Evolutionary conservation across 2,113 vertebrate genomes (phyloP), one percentile per base, ranked within the genome.

Genomic region (Psammodynastes pulverulentus): DNA sequence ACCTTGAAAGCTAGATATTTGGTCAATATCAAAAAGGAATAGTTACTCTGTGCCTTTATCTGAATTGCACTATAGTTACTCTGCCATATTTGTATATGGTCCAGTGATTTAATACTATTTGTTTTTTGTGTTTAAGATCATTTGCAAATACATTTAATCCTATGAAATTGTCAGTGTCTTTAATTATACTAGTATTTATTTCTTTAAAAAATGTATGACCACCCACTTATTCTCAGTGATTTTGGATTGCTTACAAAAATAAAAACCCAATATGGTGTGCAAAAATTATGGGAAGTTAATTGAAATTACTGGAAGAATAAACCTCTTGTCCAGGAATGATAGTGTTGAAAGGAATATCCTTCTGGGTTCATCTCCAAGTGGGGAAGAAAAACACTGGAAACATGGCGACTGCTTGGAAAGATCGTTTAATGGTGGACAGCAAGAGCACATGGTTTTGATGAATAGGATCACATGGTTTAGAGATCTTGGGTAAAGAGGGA

Each of bases 1-100:
- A 92, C 85, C 93, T 95, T 91, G 93, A 91, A 93, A 87, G 92
- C 89, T 94, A 95, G 95, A 95, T 85, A 89, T 94, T 84, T 93
- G 92, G 45, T 79, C 92, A 0, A 0, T 10, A 62, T 62, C 56
- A 62, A 8, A 43, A 94, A 88, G 86, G 88, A 90, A 86, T 86
- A 0, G 0, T 89, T 93, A 93, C 12, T 95, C 0, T 13, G 17
- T 91, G 56, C 24, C 34, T 24, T 45, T 52, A 72, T 26, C 34
- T 29, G 52, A 43, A 79, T 24, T 45, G 46, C 21, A 10, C 87
- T 86, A 67, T 56, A n/a, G 58, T 88, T 72, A 72, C 6, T 24
- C 24, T 88, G 48, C 51, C 87, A 87, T 52, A 19, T 84, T 17
- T 43, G 45, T 88, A 51, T 13, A 21, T 29, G 43, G 46, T 48